Conservation (phyloP, 2,113 vertebrate genomes). For the Eretmochelys imbricata region DNA sequence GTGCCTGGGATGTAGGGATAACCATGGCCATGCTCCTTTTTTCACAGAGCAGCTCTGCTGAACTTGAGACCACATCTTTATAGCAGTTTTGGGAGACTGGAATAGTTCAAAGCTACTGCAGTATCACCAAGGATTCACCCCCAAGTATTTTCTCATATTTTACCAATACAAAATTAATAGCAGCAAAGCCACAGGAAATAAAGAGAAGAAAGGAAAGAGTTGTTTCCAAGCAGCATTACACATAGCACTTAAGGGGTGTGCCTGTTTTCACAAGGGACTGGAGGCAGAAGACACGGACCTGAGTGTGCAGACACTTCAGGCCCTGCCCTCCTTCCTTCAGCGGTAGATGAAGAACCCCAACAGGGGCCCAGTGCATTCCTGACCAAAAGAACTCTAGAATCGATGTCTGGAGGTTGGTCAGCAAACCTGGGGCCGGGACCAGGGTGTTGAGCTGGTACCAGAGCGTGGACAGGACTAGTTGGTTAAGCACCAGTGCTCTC, state of each 20-base stretch:
- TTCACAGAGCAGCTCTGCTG: background rate
- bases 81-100: background rate
- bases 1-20: background rate
- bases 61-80: background rate
- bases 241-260: background rate
- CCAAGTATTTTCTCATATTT: background rate
- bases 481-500: no score
- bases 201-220: background rate
- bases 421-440: no score
- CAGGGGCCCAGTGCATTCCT: no score
- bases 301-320: no score
- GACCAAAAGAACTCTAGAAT: no score
- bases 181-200: background rate
- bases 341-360: no score
- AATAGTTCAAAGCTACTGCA: background rate
- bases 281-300: no score
- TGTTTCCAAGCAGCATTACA: background rate
- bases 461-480: no score
- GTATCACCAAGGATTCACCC: accelerated
- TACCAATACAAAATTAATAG: background rate
- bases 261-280: background rate
- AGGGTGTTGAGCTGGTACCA: no score
- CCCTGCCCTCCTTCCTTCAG: no score
- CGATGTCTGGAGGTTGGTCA: no score
- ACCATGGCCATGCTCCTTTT: background rate